Conservation (phyloP, 2,797 vertebrate species). For the Pseudochirops cupreus region DNA sequence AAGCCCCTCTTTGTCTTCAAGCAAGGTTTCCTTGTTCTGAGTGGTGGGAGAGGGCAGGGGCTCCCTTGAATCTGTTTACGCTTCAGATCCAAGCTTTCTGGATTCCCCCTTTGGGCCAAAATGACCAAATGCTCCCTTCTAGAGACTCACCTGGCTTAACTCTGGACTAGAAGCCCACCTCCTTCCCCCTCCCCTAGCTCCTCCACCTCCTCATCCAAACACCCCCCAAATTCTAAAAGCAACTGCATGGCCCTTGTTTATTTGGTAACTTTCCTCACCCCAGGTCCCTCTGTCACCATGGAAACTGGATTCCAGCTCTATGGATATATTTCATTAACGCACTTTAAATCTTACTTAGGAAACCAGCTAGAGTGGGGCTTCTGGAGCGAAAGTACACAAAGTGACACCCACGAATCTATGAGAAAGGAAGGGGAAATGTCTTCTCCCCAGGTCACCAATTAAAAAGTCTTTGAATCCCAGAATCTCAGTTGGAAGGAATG, state of each 20-base stretch:
- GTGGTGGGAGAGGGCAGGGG: background rate
- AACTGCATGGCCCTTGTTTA: background rate
- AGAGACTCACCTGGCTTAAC: background rate
- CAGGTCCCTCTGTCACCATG: background rate
- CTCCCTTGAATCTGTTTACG: background rate
- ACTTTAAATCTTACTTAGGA: background rate
- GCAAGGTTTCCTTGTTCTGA: background rate
- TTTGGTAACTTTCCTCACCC: background rate
- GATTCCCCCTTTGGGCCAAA: background rate
- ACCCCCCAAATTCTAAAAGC: background rate
- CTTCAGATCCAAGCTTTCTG: background rate
- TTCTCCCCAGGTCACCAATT: background rate
- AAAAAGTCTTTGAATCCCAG: background rate
- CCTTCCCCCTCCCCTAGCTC: background rate
- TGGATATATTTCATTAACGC: background rate
- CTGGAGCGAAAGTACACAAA: background rate
- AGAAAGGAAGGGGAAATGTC: background rate
- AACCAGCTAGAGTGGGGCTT: background rate
- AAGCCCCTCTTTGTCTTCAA: background rate
- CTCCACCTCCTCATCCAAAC: background rate
- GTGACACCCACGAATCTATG: background rate
- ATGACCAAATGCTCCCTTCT: background rate
- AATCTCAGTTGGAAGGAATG: background rate
- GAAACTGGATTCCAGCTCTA: conserved; percentile 32
- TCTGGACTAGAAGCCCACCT: background rate